Evolutionary conservation across 2,113 vertebrate species (phyloP).

Genomic region (Aix galericulata): DNA sequence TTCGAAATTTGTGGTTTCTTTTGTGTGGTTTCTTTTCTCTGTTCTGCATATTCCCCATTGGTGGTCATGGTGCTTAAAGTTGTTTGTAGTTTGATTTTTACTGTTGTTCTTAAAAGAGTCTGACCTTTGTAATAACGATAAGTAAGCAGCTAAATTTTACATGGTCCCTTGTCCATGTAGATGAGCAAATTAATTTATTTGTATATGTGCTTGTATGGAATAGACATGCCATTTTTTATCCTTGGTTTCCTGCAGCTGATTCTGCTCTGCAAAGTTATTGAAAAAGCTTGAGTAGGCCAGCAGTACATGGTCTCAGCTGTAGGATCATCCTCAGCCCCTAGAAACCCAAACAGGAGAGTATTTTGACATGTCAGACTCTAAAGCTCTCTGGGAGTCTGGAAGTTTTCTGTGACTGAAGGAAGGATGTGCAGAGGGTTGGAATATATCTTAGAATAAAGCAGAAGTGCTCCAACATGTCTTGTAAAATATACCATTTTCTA

Average conservation of each 20-base stretch:
- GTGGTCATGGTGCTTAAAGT: not conserved
- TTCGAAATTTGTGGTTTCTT: not conserved
- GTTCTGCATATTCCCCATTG: not conserved
- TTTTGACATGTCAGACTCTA: slow-evolving; percentile 8
- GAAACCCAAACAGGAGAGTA: not conserved
- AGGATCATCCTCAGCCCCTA: not conserved
- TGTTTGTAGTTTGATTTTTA: not conserved
- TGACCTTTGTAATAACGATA: not conserved
- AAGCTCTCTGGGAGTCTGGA: not conserved
- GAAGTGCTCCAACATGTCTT: not conserved
- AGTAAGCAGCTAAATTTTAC: not conserved
- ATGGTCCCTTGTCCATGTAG: not conserved
- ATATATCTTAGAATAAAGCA: not conserved
- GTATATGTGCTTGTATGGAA: not conserved
- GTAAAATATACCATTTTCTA: not conserved
- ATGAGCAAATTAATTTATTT: not conserved
- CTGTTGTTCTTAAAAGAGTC: not conserved
- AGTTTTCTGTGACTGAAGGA: not conserved
- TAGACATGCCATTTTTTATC: not conserved
- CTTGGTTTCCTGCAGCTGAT: slow-evolving; percentile 3
- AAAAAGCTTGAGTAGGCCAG: slow-evolving; percentile 8
- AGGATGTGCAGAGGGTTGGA: not conserved
- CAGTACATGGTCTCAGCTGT: not conserved
- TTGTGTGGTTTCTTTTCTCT: not conserved
- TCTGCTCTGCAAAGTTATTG: not conserved